Evolutionary conservation across 2,113 vertebrate species (phyloP).

Genomic region (Pseudorhombus dupliciocellatus): DNA sequence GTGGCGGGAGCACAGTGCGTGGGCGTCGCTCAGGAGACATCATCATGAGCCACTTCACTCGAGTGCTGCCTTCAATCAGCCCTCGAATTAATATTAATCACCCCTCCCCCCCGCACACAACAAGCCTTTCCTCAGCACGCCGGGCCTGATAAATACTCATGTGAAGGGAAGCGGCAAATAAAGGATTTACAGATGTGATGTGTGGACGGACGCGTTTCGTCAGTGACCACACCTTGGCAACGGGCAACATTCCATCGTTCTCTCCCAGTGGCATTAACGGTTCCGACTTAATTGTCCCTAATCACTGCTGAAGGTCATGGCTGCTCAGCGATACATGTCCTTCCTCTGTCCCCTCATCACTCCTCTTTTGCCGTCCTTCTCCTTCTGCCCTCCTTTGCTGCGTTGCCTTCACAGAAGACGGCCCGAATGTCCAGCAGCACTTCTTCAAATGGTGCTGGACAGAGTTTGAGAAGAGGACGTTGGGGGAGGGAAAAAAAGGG

Average conservation of each 20-base stretch:
- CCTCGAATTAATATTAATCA: conserved; percentile 78
- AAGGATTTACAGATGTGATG: conserved; percentile 4
- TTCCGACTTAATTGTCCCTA: conserved; percentile 76
- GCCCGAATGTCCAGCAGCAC: conserved; percentile 29
- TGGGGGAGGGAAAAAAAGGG: neutral
- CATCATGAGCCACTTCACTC: conserved; percentile 71
- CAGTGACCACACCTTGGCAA: conserved; percentile 23
- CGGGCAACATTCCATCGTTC: conserved; percentile 23
- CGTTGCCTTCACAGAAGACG: conserved; percentile 1
- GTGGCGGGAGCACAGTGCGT: conserved; percentile 53
- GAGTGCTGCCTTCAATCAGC: conserved; percentile 76
- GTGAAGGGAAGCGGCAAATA: conserved; percentile 28
- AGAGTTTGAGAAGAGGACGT: neutral
- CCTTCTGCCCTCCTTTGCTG: neutral
- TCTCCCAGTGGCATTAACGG: conserved; percentile 43
- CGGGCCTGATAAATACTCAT: conserved; percentile 64
- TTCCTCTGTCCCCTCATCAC: conserved; percentile 27
- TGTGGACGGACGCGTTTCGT: neutral
- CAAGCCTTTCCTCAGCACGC: conserved; percentile 42
- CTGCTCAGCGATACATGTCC: conserved; percentile 59
- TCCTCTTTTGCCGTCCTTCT: too few species aligned
- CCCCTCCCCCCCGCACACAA: conserved; percentile 45
- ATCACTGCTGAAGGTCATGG: conserved; percentile 75
- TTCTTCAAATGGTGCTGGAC: conserved; percentile 13
- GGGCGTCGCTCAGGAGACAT: conserved; percentile 75